phyloP scores from a whole-genome alignment of 2,113 vertebrate genomes.

The Dinomys branickii region DNA sequence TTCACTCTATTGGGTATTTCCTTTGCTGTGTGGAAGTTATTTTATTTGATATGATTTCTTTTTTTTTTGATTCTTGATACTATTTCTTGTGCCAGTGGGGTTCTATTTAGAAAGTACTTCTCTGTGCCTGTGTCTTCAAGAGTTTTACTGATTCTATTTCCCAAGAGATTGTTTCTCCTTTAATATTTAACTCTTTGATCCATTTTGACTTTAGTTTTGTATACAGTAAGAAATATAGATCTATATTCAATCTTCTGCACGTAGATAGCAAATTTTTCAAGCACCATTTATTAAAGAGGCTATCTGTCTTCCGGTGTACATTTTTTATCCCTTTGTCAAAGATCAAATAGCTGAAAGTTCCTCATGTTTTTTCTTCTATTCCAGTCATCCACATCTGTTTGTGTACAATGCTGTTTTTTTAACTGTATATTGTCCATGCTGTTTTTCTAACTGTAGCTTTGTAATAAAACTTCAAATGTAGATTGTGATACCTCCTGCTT shows the following conservation, averaged over 20 bases:
- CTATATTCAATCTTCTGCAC: neutral
- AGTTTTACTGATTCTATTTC: neutral
- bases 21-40: neutral
- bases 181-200: neutral
- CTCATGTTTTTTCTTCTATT: neutral
- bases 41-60: neutral
- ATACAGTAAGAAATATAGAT: neutral
- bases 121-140: neutral
- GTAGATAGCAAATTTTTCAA: neutral
- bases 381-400: neutral
- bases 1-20: neutral
- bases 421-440: neutral
- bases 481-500: neutral
- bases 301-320: neutral
- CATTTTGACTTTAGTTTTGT: neutral
- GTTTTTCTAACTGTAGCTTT: neutral
- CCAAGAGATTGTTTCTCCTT: neutral
- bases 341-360: neutral
- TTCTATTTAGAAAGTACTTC: neutral
- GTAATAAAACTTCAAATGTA: neutral
- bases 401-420: neutral
- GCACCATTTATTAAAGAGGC: neutral
- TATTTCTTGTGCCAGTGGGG: neutral
- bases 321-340: neutral
- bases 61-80: neutral